These are phyloP conservation scores for Pogonomyrmex californicus DNA, from an alignment of 1,140 invertebrate genomes.

Conservation along the genomic window DNA sequence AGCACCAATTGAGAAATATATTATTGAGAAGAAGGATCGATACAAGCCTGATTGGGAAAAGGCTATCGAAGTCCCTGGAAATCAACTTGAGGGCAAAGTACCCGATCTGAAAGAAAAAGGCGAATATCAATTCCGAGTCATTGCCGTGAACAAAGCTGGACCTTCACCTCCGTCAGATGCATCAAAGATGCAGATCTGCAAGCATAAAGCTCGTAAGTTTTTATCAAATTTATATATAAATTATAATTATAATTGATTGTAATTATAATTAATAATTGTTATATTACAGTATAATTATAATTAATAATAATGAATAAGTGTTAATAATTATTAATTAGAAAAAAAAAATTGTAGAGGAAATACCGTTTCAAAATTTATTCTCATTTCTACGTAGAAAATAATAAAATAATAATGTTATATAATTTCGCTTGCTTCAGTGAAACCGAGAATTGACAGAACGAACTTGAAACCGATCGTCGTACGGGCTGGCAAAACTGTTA, in stretches of 20 bases:
- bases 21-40: conserved; percentile 98
- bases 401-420: neutral
- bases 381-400: neutral
- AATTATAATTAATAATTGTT: neutral
- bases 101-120: conserved; percentile 95
- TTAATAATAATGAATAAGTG: neutral
- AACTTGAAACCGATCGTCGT: conserved; percentile 97
- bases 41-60: conserved; percentile 93
- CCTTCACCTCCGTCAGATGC: conserved; percentile 97
- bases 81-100: conserved; percentile 92
- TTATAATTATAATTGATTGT: too few relatives aligned
- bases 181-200: conserved; percentile 96
- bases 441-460: conserved; percentile 98
- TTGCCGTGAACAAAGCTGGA: conserved; percentile 99
- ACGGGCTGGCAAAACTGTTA: conserved; percentile 96
- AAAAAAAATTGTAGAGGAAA: neutral
- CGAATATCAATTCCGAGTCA: conserved; percentile 97
- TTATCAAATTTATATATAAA: neutral
- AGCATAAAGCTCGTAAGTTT: conserved; percentile 94
- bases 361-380: conserved; percentile 22
- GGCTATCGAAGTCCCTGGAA: conserved; percentile 93
- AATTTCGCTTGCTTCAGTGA: conserved; percentile 89
- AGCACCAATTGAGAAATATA: conserved; percentile 97
- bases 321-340: too few relatives aligned
- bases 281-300: neutral